phyloP scores from a whole-genome alignment of 1,140 invertebrate genomes.

The Tenebrio molitor region DNA sequence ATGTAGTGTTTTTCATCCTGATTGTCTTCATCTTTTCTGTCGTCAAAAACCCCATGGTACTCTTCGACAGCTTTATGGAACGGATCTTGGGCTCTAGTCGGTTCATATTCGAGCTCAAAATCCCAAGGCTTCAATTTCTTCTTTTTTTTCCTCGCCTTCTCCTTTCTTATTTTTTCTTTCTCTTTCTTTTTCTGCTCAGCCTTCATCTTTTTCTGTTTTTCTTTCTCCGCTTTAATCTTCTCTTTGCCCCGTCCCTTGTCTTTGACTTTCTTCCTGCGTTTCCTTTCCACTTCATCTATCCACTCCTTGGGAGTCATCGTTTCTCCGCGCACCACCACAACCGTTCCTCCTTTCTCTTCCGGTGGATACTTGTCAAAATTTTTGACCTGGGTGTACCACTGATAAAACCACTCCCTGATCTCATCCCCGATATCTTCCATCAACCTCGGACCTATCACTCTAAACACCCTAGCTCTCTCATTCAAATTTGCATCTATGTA shows the following conservation, averaged over 20 bases:
- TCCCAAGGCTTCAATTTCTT: conserved; percentile 58
- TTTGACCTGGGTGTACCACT: conserved; percentile 70
- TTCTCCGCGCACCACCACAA: conserved; percentile 70
- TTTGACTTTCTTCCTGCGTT: conserved; percentile 57
- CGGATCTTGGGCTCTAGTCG: conserved; percentile 57
- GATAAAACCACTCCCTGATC: conserved; percentile 76
- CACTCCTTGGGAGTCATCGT: conserved; percentile 70
- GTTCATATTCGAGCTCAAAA: conserved; percentile 64
- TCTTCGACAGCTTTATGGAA: conserved; percentile 65
- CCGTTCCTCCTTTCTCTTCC: conserved; percentile 69
- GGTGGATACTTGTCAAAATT: conserved; percentile 71
- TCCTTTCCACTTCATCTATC: conserved; percentile 58
- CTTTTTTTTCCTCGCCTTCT: conserved; percentile 61
- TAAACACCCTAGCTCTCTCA: conserved; percentile 71
- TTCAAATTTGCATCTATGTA: conserved; percentile 70
- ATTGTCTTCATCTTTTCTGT: conserved; percentile 65
- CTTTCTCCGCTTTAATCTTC: conserved; percentile 48
- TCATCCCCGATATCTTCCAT: conserved; percentile 80
- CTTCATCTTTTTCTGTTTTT: conserved; percentile 60
- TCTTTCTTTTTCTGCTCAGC: conserved; percentile 62
- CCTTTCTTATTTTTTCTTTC: conserved; percentile 63
- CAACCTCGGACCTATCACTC: conserved; percentile 70
- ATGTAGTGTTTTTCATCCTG: conserved; percentile 67
- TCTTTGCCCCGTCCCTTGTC: conserved; percentile 49
- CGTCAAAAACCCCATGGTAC: conserved; percentile 68